These are phyloP conservation scores for Malurus elegans DNA, from an alignment of 2,113 vertebrate genomes.

Conservation along the genomic window DNA sequence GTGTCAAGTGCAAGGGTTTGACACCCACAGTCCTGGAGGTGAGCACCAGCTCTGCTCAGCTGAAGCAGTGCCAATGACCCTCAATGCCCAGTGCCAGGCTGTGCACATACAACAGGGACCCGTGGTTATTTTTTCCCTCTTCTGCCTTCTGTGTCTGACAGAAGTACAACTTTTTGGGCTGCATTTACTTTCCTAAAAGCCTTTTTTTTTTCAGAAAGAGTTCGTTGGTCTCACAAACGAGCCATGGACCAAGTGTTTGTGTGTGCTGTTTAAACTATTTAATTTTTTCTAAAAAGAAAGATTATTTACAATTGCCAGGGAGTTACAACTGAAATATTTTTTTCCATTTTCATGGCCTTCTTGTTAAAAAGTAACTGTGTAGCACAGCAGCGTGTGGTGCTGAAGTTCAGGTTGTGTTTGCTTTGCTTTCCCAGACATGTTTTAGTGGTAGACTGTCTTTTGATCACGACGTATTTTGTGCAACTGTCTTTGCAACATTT, in stretches of 20 bases:
- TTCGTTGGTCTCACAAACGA: not conserved
- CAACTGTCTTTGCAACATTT: not conserved
- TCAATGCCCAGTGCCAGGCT: not conserved
- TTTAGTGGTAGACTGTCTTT: not conserved
- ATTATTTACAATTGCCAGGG: not conserved
- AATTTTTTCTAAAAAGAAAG: not conserved
- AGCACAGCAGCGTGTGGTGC: not conserved
- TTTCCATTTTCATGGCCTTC: not conserved
- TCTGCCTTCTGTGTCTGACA: not conserved
- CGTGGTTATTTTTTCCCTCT: rapidly evolving
- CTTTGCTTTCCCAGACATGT: not conserved
- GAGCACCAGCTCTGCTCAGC: not conserved
- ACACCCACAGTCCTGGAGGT: not conserved
- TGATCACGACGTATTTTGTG: not conserved
- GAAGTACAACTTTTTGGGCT: not conserved
- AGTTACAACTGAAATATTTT: not conserved
- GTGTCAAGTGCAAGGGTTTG: not conserved
- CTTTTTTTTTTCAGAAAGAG: not conserved
- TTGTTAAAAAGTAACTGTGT: constrained; percentile 17
- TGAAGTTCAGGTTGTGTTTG: constrained; percentile 26
- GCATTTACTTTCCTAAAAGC: not conserved
- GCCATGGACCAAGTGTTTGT: too few relatives aligned
- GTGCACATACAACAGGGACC: not conserved
- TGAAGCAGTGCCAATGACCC: rapidly evolving
- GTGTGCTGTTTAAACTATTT: not conserved